A percentile compares a stretch with the other conserved stretches of the same genome.
Conservation (phyloP, 2,888 invertebrate species). For the Xestia c-nigrum region DNA sequence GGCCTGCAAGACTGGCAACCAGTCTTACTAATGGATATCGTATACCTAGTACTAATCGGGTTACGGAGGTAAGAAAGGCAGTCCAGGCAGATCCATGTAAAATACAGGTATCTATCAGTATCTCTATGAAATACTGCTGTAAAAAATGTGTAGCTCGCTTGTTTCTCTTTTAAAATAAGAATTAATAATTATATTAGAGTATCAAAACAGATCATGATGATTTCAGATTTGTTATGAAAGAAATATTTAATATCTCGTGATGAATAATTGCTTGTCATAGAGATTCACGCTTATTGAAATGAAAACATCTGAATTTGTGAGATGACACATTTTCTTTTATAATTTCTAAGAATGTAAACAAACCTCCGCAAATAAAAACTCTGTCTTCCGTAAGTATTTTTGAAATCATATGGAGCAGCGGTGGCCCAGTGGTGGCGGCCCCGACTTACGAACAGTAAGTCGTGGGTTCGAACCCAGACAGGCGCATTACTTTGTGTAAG, state of each 20-base stretch:
- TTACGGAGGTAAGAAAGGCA: too few species aligned
- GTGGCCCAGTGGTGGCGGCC: too few species aligned
- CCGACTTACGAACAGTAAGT: too few species aligned
- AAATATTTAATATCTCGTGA: constrained; percentile 5
- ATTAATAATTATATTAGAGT: not conserved
- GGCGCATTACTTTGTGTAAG: too few species aligned
- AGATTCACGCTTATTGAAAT: constrained; percentile 34
- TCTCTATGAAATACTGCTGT: not conserved
- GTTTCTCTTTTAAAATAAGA: not conserved
- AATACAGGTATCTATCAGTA: not conserved
- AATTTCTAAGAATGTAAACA: constrained; percentile 35
- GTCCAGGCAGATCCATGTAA: too few species aligned
- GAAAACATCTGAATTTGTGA: constrained; percentile 37
- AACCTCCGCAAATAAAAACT: constrained; percentile 14
- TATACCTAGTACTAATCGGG: too few species aligned
- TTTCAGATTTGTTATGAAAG: constrained; percentile 13
- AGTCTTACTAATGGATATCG: not conserved
- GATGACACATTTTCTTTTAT: constrained; percentile 34
- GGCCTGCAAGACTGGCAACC: not conserved
- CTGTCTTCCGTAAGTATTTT: not conserved
- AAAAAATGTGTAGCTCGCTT: not conserved
- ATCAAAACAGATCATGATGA: constrained; percentile 19
- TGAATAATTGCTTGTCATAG: constrained; percentile 48
- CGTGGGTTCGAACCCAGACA: too few species aligned
- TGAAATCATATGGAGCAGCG: not conserved